Evolutionary conservation across 2,797 vertebrate genomes (phyloP), one percentile per base, ranked within the genome.

Genomic region (Lophius americanus): DNA sequence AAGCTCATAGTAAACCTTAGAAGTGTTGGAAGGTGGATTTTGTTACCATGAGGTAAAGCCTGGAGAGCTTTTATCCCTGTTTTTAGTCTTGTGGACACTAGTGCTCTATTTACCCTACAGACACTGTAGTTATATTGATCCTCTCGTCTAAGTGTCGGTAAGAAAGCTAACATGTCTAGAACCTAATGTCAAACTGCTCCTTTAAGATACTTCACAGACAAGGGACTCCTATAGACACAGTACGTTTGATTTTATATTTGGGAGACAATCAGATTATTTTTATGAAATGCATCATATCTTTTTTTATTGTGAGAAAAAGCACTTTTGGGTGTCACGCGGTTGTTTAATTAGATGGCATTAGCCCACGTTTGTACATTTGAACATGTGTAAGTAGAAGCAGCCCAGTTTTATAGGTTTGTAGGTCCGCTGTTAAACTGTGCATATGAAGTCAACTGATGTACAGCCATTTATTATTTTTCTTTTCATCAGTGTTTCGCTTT

Each of bases 231-330:
- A 56, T 43, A 49, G 49, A 76, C 38, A 46, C 44, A 4, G 6
- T 69, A 61, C 48, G 68, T 82, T 66, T 73, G 13, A 63, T 68
- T 82, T 83, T 37, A 68, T 73, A 72, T 78, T 84, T 73, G 67
- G 46, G 80, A 60, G 86, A 91, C 91, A 91, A 90, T 92, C 89
- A 76, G 74, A 44, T 83, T 2, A 61, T 62, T 76, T 79, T 68
- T 60, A 42, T 43, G 65, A 77, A 60, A 71, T 64, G 50, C 55
- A 60, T 74, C 68, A 78, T 55, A 51, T 83, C 47, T 74, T 72
- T 70, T 23, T 46, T 70, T 68, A 32, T 68, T 73, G 63, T 76
- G 64, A 68, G 66, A 76, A 70, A 76, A 73, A 65, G 59, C 75
- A 85, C 86, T 80, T 87, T 85, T 14, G 63, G 53, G 60, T 80